phyloP scores from a whole-genome alignment of 2,113 vertebrate species.

The Electrona antarctica region DNA sequence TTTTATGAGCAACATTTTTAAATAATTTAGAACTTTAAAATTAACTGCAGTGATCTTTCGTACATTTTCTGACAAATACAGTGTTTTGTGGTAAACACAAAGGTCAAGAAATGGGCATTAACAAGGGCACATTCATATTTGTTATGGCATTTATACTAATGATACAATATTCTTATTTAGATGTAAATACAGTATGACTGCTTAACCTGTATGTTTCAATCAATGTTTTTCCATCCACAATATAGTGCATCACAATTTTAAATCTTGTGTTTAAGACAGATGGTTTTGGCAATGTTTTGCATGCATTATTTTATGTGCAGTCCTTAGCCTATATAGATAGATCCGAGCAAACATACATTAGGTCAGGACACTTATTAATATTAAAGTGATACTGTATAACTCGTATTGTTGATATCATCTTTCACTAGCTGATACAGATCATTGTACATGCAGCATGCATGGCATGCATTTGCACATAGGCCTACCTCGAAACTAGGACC shows the following conservation, averaged over 20 bases:
- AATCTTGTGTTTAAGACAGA: not conserved
- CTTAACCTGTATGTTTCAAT: not conserved
- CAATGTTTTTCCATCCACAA: no score
- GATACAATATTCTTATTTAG: not conserved
- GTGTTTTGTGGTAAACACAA: not conserved
- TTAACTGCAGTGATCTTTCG: no score
- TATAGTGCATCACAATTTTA: not conserved
- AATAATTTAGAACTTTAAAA: no score
- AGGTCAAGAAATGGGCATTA: not conserved
- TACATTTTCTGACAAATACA: not conserved
- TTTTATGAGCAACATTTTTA: no score
- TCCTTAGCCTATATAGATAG: slow-evolving; percentile 31
- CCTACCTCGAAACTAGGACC: no score
- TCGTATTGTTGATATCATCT: no score
- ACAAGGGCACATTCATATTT: not conserved
- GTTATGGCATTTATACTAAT: not conserved
- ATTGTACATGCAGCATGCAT: no score
- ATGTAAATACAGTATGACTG: not conserved
- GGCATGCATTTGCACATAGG: no score
- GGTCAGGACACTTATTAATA: not conserved
- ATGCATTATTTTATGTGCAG: slow-evolving; percentile 24
- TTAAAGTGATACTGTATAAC: not conserved
- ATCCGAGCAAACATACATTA: slow-evolving; percentile 15
- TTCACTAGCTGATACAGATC: no score
- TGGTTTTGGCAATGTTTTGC: slow-evolving; percentile 43